A percentile compares a stretch with the other conserved stretches of the same genome.
phyloP scores from a whole-genome alignment of 2,888 invertebrate species.

The Caenorhabditis panamensis region DNA sequence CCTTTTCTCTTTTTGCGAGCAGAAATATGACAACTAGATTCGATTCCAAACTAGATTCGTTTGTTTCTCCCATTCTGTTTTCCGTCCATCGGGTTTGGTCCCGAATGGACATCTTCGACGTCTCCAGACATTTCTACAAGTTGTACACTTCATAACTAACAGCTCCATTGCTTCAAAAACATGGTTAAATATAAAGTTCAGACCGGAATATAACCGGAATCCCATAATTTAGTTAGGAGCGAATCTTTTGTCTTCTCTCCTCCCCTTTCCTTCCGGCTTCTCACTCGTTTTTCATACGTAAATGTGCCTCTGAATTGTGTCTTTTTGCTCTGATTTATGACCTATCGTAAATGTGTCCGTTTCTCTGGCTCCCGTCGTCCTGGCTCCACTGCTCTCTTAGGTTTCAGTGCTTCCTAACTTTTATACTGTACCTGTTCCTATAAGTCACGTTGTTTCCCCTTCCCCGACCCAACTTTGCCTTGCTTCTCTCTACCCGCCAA shows the following conservation, averaged over 20 bases:
- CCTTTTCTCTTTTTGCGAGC: not conserved
- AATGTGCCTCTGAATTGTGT: not conserved
- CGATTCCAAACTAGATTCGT: not conserved
- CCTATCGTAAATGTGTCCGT: not conserved
- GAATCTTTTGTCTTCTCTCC: not conserved
- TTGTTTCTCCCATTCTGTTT: not conserved
- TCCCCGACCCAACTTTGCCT: no score
- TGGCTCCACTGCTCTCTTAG: not conserved
- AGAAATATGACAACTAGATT: conserved; percentile 1
- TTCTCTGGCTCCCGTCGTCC: not conserved
- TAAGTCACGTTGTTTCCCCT: no score
- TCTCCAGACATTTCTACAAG: no score
- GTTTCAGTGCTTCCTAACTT: not conserved
- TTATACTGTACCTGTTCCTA: no score
- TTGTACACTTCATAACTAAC: no score
- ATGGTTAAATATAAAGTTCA: no score
- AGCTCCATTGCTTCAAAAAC: no score
- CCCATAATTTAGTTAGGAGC: not conserved
- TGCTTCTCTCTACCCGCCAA: not conserved
- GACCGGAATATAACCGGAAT: not conserved
- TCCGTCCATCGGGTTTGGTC: no score
- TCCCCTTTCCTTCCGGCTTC: not conserved
- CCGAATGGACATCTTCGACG: not conserved
- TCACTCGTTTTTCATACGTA: not conserved
- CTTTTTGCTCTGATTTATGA: not conserved